Conservation (phyloP, 2,797 vertebrate species). For the Lindbergichthys nudifrons region DNA sequence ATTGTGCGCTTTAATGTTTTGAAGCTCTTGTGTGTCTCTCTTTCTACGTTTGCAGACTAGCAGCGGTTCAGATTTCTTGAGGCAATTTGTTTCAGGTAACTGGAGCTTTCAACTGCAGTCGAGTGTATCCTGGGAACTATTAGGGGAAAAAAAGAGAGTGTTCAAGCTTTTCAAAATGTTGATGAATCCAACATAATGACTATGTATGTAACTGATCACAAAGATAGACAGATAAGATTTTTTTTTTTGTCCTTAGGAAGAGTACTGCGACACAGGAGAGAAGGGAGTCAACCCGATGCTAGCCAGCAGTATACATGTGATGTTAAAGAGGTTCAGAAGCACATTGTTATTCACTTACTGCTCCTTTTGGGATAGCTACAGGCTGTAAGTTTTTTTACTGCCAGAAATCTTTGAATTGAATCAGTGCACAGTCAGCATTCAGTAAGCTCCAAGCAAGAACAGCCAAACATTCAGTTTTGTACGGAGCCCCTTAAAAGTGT, state of each 20-base stretch:
- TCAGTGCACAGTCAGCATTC: constrained; percentile 76
- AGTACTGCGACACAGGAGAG: constrained; percentile 44
- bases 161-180: constrained; percentile 85
- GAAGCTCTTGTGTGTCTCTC: constrained; percentile 79
- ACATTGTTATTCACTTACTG: constrained; percentile 79
- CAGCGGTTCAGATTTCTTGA: constrained; percentile 83
- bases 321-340: constrained; percentile 69
- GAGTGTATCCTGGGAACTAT: constrained; percentile 86
- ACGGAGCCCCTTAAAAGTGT: constrained; percentile 62
- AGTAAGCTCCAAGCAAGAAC: constrained; percentile 70
- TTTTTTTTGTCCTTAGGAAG: constrained; percentile 55
- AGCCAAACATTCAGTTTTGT: constrained; percentile 73
- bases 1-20: constrained; percentile 84
- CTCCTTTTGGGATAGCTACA: constrained; percentile 79
- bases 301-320: constrained; percentile 68
- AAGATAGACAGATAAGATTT: constrained; percentile 79
- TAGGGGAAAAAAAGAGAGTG: constrained; percentile 74
- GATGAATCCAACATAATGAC: constrained; percentile 84
- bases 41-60: constrained; percentile 79
- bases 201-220: constrained; percentile 81
- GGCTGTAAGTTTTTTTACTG: constrained; percentile 69
- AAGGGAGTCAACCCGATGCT: constrained; percentile 59
- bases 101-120: constrained; percentile 85
- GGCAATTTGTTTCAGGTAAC: constrained; percentile 91
- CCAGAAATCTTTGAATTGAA: constrained; percentile 78